A percentile compares a stretch with the other conserved stretches of the same genome.
Evolutionary conservation across 2,797 vertebrate species (phyloP).

Genomic region (Ispidina lecontei): DNA sequence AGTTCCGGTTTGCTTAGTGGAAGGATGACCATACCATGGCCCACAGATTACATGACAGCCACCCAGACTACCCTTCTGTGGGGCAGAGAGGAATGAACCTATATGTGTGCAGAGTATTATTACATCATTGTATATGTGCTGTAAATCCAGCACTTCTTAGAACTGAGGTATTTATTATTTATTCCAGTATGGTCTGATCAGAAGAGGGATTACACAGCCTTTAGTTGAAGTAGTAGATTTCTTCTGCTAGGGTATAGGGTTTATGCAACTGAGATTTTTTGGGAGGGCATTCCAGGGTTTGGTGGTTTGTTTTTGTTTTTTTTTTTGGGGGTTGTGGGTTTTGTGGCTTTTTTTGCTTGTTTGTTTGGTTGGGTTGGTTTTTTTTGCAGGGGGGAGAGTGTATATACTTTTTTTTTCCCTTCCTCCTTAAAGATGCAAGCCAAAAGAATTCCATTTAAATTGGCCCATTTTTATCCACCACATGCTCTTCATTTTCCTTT

Average conservation of each 20-base stretch:
- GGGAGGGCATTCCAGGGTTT: neutral
- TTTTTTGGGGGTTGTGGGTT: no score
- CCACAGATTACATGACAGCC: neutral
- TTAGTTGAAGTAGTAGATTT: neutral
- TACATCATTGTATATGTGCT: accelerated
- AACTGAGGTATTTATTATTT: neutral
- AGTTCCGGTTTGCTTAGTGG: neutral
- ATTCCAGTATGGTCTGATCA: neutral
- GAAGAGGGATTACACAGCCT: neutral
- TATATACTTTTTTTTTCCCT: no score
- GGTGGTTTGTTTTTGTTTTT: no score
- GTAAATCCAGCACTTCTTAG: neutral
- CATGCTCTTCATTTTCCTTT: neutral
- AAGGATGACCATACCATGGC: neutral
- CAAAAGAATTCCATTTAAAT: neutral
- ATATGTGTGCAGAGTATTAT: no score
- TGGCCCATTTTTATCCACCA: neutral
- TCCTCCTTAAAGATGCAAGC: neutral
- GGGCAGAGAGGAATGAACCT: neutral
- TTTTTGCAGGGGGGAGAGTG: neutral
- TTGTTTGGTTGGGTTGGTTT: no score
- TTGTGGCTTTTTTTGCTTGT: no score
- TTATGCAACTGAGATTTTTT: neutral
- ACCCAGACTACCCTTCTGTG: neutral
- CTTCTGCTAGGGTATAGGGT: neutral